A percentile compares a stretch with the other conserved stretches of the same genome.
Evolutionary conservation across 2,113 vertebrate species (phyloP).

Genomic region (Barbus barbus): DNA sequence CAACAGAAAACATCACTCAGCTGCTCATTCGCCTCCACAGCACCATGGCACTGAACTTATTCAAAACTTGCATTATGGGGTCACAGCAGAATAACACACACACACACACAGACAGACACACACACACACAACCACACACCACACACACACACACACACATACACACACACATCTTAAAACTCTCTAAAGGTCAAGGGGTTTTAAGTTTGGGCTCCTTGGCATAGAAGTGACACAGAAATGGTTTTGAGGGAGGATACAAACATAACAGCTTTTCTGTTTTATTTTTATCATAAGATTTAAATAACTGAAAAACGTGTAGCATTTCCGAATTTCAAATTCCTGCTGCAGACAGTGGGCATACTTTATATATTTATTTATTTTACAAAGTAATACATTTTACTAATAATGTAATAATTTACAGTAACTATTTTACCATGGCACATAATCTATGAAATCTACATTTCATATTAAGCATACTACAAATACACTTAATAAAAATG

Average conservation of each 20-base stretch:
- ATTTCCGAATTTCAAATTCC: background rate
- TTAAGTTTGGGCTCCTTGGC: background rate
- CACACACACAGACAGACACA: too few relatives aligned
- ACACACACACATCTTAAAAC: too few relatives aligned
- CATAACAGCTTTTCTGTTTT: background rate
- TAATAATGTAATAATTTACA: background rate
- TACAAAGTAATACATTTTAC: background rate
- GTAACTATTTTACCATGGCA: background rate
- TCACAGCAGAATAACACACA: too few relatives aligned
- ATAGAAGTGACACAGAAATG: conserved; percentile 1
- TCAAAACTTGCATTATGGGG: too few relatives aligned
- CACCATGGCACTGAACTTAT: too few relatives aligned
- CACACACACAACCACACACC: too few relatives aligned
- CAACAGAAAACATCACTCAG: too few relatives aligned
- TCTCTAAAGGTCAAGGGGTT: too few relatives aligned
- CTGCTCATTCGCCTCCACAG: too few relatives aligned
- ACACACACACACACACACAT: too few relatives aligned
- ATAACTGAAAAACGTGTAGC: background rate
- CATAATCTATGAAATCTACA: background rate
- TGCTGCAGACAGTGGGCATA: background rate
- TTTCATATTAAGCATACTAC: too few relatives aligned
- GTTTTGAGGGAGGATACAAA: conserved; percentile 16
- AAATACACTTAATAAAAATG: too few relatives aligned
- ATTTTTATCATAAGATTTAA: background rate
- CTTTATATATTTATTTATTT: background rate